Evolutionary conservation across 2,888 invertebrate species (phyloP).

Genomic region (Microlaimidae sp.): DNA sequence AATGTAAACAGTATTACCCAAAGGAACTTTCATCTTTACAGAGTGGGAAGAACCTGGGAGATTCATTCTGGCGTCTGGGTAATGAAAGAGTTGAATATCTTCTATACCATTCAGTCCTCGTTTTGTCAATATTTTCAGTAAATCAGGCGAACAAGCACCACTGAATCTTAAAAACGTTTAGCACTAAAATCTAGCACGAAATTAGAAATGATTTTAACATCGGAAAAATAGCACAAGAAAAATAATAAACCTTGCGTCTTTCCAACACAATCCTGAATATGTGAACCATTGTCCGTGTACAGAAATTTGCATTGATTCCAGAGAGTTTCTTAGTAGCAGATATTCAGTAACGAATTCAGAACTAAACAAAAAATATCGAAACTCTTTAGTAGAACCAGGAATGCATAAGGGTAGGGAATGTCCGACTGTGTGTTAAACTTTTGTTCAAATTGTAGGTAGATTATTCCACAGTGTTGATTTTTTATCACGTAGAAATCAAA

Average conservation of each 20-base stretch:
- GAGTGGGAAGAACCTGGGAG: neutral
- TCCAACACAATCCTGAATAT: conserved; percentile 3
- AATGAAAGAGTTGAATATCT: neutral
- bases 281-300: neutral
- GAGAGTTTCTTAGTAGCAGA: conserved; percentile 2
- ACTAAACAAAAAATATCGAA: too few species aligned
- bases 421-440: too few species aligned
- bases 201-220: too few species aligned
- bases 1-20: too few species aligned
- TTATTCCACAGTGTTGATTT: too few species aligned
- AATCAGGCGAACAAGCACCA: conserved; percentile 9
- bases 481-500: too few species aligned
- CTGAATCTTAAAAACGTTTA: too few species aligned
- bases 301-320: conserved; percentile 7
- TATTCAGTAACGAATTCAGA: conserved; percentile 12
- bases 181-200: too few species aligned
- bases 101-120: conserved; percentile 7
- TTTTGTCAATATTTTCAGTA: conserved; percentile 6
- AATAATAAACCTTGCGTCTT: neutral
- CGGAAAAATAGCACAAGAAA: too few species aligned
- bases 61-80: neutral
- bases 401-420: too few species aligned
- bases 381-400: too few species aligned
- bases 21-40: neutral
- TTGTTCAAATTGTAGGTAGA: too few species aligned